phyloP scores from a whole-genome alignment of 2,797 vertebrate species.

The Numenius phaeopus region DNA sequence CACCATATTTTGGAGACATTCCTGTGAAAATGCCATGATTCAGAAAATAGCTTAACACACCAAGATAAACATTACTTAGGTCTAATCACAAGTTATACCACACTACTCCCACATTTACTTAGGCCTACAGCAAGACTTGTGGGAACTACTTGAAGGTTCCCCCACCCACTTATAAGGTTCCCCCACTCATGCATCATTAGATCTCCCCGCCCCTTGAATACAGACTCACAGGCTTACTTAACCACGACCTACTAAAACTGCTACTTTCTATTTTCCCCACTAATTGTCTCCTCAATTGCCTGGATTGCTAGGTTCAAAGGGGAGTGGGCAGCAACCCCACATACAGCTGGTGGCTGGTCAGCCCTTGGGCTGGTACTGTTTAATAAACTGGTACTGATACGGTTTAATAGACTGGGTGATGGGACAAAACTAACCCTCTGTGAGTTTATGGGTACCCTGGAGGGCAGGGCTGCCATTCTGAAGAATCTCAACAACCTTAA shows the following conservation, averaged over 20 bases:
- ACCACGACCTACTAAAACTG: conserved; percentile 20
- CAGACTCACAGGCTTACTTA: conserved; percentile 20
- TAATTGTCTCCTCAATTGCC: neutral
- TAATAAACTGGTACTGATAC: neutral
- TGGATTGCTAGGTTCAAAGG: neutral
- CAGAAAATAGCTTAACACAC: conserved; percentile 74
- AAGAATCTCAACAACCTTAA: neutral
- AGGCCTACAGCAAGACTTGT: conserved; percentile 44
- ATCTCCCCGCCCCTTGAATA: neutral
- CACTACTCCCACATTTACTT: conserved; percentile 69
- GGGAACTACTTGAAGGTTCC: conserved; percentile 63
- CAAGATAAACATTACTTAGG: conserved; percentile 71
- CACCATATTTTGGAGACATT: conserved; percentile 70
- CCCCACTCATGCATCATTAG: conserved; percentile 7
- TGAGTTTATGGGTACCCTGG: neutral
- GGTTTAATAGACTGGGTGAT: neutral
- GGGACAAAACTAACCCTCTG: neutral
- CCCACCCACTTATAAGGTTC: conserved; percentile 38
- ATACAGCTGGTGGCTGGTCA: neutral
- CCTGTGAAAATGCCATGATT: conserved; percentile 74
- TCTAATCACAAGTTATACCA: conserved; percentile 75
- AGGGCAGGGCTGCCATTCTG: neutral
- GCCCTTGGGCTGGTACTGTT: neutral
- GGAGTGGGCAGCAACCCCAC: neutral
- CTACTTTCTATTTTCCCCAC: neutral